Conservation (phyloP, 1,140 invertebrate species). For the Bombus difficillimus region DNA sequence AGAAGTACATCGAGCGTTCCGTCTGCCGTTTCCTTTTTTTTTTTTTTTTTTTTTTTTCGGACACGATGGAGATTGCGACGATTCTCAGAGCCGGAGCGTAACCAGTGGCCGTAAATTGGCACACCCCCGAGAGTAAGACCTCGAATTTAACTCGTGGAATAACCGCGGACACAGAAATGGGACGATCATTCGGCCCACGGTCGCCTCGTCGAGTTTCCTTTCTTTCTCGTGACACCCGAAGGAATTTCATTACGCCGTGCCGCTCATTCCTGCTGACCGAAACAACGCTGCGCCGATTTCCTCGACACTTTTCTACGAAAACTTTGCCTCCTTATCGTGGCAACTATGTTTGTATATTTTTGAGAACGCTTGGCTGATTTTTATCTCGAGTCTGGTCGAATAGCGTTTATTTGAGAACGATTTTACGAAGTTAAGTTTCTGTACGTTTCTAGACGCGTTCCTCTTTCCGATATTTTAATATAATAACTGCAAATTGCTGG, state of each 20-base stretch:
- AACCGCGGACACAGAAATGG: neutral
- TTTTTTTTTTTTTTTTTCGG: neutral
- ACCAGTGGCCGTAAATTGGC: slow-evolving; percentile 26
- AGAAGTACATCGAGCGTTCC: neutral
- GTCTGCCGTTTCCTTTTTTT: neutral
- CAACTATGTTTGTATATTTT: neutral
- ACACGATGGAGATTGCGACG: neutral
- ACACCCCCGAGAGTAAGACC: neutral
- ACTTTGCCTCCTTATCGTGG: neutral
- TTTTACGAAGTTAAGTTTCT: too few relatives aligned
- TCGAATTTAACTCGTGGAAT: slow-evolving; percentile 12
- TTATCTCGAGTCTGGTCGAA: too few relatives aligned
- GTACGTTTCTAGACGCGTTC: too few relatives aligned
- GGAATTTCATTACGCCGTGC: slow-evolving; percentile 29
- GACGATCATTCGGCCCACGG: too few relatives aligned
- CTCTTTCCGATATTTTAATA: too few relatives aligned
- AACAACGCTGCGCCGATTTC: neutral
- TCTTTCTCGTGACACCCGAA: slow-evolving; percentile 22
- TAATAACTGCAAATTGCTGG: too few relatives aligned
- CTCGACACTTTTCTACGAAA: neutral
- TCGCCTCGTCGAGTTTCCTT: slow-evolving; percentile 27
- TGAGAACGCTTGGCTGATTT: neutral
- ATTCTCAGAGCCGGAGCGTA: neutral
- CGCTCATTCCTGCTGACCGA: too few relatives aligned
- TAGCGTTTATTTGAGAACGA: too few relatives aligned